phyloP scores from a whole-genome alignment of 2,797 vertebrate genomes.

The Anisognathus igniventris region DNA sequence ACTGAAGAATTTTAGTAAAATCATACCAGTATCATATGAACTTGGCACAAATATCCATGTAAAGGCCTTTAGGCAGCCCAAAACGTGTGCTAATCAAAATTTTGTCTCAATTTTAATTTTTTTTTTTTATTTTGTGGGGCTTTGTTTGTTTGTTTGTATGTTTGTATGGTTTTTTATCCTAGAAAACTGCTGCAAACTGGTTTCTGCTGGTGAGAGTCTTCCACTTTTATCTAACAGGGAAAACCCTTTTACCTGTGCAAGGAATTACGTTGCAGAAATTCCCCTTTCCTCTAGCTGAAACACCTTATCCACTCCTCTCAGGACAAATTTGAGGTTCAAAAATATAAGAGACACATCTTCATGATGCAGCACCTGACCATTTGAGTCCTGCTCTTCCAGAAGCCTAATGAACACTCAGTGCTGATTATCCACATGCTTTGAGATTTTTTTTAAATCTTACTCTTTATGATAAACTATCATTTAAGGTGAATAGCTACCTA shows the following conservation, averaged over 20 bases:
- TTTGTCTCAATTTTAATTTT: background rate
- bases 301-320: background rate
- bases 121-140: accelerated
- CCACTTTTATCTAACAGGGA: background rate
- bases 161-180: too few relatives aligned
- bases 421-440: background rate
- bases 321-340: background rate
- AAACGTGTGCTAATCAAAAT: background rate
- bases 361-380: background rate
- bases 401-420: background rate
- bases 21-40: background rate
- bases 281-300: background rate
- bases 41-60: background rate
- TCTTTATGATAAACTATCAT: background rate
- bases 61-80: background rate
- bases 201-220: background rate
- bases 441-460: background rate
- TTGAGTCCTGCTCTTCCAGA: background rate
- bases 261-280: background rate
- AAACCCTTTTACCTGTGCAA: background rate
- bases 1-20: background rate
- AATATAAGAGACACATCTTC: background rate
- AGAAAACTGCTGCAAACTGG: background rate
- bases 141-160: background rate
- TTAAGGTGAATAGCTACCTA: background rate